Evolutionary conservation across 2,113 vertebrate genomes (phyloP), one percentile per base, ranked within the genome.

Genomic region (Hepsetus odoe): DNA sequence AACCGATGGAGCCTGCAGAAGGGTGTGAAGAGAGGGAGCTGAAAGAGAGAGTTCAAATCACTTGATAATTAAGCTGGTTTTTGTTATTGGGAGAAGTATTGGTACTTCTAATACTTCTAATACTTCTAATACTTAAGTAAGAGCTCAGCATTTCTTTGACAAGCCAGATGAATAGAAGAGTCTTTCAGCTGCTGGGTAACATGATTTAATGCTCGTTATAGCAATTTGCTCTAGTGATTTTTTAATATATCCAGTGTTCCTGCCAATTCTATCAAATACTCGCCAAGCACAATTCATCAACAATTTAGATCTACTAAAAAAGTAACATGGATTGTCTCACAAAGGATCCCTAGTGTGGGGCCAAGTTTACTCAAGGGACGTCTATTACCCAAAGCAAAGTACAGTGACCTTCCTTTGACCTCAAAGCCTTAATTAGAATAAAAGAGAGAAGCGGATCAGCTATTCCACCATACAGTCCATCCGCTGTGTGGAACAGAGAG

Each of bases 61-160:
- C 30, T 80, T 79, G 59, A 62, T 82, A 85, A 89, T 87, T 42
- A 46, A 72, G 32, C 40, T 79, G 79, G 67, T 12, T 77, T 74
- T 77, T n/a, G n/a, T n/a, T n/a, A n/a, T n/a, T n/a, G n/a, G n/a
- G n/a, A n/a, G n/a, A n/a, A n/a, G n/a, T n/a, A n/a, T n/a, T n/a
- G n/a, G n/a, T n/a, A n/a, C n/a, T n/a, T n/a, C n/a, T n/a, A n/a
- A n/a, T n/a, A n/a, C n/a, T n/a, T n/a, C n/a, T n/a, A n/a, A n/a
- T n/a, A n/a, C n/a, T n/a, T n/a, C n/a, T n/a, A n/a, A n/a, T n/a
- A n/a, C n/a, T n/a, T n/a, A n/a, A n/a, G n/a, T 5, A 20, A 0
- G 16, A 1, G 16, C 9, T 64, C 28, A 40, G 8, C 13, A 42
- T 77, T 24, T 44, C 16, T 24, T 18, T 28, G 20, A 49, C 35